phyloP scores from a whole-genome alignment of 2,888 invertebrate species.

The Monopis laevigella region DNA sequence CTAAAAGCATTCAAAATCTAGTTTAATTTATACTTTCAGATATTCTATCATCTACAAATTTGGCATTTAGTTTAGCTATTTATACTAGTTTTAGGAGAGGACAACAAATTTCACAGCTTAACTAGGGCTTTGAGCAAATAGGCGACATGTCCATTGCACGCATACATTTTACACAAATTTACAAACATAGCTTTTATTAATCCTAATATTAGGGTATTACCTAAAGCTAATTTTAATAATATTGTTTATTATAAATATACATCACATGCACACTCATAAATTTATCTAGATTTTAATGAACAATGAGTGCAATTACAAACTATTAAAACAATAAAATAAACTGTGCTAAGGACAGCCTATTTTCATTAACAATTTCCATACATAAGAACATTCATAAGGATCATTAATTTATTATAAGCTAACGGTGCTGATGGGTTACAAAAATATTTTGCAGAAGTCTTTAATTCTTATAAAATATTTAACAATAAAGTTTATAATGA shows the following conservation, averaged over 20 bases:
- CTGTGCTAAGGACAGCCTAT: slow-evolving; percentile 30
- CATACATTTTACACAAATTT: too few relatives aligned
- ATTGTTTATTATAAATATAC: slow-evolving; percentile 39
- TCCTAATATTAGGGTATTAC: not conserved
- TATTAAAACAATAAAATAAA: slow-evolving; percentile 45
- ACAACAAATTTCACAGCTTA: slow-evolving; percentile 15
- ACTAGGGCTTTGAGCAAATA: slow-evolving; percentile 44
- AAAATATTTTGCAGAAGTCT: slow-evolving; percentile 59
- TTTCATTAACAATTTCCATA: slow-evolving; percentile 3
- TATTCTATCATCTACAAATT: too few relatives aligned
- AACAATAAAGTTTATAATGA: slow-evolving; percentile 60
- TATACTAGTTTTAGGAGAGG: too few relatives aligned
- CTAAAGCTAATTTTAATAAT: not conserved
- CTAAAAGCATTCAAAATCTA: too few relatives aligned
- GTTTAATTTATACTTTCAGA: too few relatives aligned
- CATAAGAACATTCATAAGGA: slow-evolving; percentile 1
- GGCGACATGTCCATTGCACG: slow-evolving; percentile 20
- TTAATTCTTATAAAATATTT: too few relatives aligned
- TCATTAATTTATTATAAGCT: not conserved
- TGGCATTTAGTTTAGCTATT: too few relatives aligned
- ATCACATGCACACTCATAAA: slow-evolving; percentile 32
- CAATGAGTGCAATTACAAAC: slow-evolving; percentile 38
- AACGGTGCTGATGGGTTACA: slow-evolving; percentile 41
- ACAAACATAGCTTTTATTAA: too few relatives aligned
- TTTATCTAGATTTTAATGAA: slow-evolving; percentile 33